Conservation (phyloP, 53 echinoderm and acorn worm genomes). For the Mesocentrotus franciscanus region DNA sequence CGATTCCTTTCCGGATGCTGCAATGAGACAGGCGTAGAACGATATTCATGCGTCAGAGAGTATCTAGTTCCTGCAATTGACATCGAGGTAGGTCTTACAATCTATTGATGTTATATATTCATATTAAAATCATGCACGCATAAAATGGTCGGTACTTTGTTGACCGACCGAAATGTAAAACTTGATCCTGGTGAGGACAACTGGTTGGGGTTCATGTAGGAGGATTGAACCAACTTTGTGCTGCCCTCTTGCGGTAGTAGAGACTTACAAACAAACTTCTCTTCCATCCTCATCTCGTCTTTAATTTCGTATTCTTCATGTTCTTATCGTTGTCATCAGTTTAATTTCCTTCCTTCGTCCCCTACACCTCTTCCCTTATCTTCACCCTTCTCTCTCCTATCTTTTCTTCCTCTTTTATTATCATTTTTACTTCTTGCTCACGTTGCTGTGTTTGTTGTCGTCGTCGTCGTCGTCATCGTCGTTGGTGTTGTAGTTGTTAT, state of each 20-base stretch:
- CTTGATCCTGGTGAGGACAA: too few species aligned
- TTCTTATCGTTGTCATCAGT: too few species aligned
- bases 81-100: not conserved
- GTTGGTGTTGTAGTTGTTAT: too few species aligned
- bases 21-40: not conserved
- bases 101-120: not conserved
- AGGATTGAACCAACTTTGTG: not conserved
- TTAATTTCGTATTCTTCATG: too few species aligned
- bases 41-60: conserved; percentile 24
- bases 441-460: too few species aligned
- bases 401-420: not conserved
- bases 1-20: not conserved
- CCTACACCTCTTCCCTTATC: not conserved
- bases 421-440: not conserved
- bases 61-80: not conserved
- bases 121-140: too few species aligned
- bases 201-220: not conserved
- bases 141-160: too few species aligned
- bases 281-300: not conserved
- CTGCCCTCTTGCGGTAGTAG: not conserved
- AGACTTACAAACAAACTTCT: not conserved
- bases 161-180: too few species aligned
- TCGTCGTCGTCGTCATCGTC: too few species aligned
- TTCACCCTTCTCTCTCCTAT: not conserved
- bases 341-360: not conserved